Evolutionary conservation across 2,888 invertebrate species (phyloP).

Genomic region (Lysandra bellargus): DNA sequence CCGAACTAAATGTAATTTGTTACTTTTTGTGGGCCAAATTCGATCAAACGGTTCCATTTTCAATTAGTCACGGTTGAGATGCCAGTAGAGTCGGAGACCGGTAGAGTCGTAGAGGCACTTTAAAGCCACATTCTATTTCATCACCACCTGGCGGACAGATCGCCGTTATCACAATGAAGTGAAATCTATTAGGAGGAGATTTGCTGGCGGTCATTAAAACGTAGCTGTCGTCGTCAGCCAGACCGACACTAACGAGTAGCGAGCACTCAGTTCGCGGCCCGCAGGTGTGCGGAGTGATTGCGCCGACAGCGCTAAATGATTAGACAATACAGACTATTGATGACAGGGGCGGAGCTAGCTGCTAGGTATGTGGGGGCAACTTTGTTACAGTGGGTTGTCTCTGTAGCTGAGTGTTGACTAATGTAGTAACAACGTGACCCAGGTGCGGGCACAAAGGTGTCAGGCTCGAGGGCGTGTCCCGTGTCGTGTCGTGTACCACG

Average conservation of each 20-base stretch:
- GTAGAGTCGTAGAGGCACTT: neutral
- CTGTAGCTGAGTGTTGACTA: neutral
- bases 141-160: neutral
- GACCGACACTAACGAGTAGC: neutral
- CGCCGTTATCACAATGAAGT: neutral
- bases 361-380: neutral
- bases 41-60: neutral
- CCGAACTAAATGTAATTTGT: neutral
- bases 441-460: neutral
- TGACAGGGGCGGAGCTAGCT: neutral
- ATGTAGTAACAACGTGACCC: neutral
- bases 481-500: neutral
- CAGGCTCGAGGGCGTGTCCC: neutral
- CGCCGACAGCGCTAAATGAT: neutral
- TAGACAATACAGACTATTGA: slow-evolving; percentile 3
- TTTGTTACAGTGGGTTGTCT: neutral
- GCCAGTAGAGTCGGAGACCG: neutral
- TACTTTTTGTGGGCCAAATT: neutral
- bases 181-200: neutral
- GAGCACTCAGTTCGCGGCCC: neutral
- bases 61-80: neutral
- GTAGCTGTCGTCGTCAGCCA: slow-evolving; percentile 7
- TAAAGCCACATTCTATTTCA: neutral
- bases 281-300: neutral
- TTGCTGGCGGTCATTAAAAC: neutral